These are phyloP conservation scores for Pantelozetes paolii DNA, from an alignment of 2,888 invertebrate species.

Conservation along the genomic window DNA sequence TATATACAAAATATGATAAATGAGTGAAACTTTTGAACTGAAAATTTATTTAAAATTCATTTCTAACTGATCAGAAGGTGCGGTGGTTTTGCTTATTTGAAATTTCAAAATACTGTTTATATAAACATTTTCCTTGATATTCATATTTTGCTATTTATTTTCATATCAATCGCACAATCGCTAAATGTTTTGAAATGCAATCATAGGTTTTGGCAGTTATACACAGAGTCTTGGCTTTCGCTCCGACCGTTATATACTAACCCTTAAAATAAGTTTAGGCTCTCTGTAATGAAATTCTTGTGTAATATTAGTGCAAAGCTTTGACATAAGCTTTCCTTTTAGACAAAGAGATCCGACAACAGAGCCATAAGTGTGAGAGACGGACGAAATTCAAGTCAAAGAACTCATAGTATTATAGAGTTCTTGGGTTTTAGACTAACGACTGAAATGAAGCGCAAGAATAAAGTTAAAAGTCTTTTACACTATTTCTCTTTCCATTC, in stretches of 20 bases:
- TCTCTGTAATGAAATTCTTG: background rate
- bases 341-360: background rate
- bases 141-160: conserved; percentile 22
- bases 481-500: too few species aligned
- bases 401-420: too few species aligned
- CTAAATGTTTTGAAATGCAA: background rate
- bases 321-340: background rate
- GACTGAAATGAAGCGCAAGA: too few species aligned
- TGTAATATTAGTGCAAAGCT: background rate
- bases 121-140: conserved; percentile 20
- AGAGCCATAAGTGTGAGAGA: background rate
- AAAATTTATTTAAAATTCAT: background rate
- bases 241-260: background rate
- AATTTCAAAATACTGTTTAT: conserved; percentile 22
- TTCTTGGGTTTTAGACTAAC: too few species aligned
- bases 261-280: conserved; percentile 4
- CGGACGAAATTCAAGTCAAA: too few species aligned
- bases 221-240: background rate
- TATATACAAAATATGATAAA: background rate
- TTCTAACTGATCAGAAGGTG: background rate
- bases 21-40: background rate
- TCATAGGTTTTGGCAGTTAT: background rate
- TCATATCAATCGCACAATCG: conserved; percentile 17
- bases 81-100: conserved; percentile 30
- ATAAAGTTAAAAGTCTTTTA: too few species aligned